Base-by-base conservation (phyloP, 2,113 vertebrate genomes). In the Solea solea region DNA sequence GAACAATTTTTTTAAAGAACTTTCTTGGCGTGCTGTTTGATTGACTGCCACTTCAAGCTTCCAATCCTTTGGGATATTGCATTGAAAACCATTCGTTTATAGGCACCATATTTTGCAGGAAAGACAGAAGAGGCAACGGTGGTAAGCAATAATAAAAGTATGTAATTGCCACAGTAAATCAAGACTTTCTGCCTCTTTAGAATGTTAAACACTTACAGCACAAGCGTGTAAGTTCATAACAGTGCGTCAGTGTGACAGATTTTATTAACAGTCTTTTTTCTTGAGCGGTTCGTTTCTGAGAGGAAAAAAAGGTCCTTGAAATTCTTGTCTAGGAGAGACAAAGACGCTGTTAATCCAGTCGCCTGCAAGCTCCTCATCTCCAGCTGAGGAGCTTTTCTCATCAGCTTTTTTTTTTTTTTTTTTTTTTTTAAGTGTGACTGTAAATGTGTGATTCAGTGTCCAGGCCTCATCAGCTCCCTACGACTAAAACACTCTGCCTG, bases 381-480 rank as follows among this genome's bases (percentile, higher is more conserved):
- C 58, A 64, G 77, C 54, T 72, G 73, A 51, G 78, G 78, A 82
- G 80, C 55, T 78, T 6, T 51, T 44, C 71, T 68, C 71, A 86
- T 82, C 79, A 49, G 71, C 84, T 76, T 88, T 86, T 84, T 81
- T 85, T 60, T n/a, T n/a, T n/a, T n/a, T n/a, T 76, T 88, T 86
- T 84, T 81, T 85, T 84, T 81, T 85, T 60, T 82, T 83, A 34
- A 76, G n/a, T 4, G 3, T 54, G 74, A 75, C 70, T 84, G 76
- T 84, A 87, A 85, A 84, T 80, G 80, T 71, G 77, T 77, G 86
- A 86, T 87, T 88, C 76, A 80, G 82, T 88, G 74, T 80, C 80
- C 44, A 42, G 10, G 67, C 49, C 68, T 88, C 86, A 89, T 90
- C 89, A 42, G 78, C 72, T 70, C 67, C 54, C 55, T 8, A 48